phyloP scores from a whole-genome alignment of 92 coral and sea anemone genomes.

The Palythoa caribaeorum region DNA sequence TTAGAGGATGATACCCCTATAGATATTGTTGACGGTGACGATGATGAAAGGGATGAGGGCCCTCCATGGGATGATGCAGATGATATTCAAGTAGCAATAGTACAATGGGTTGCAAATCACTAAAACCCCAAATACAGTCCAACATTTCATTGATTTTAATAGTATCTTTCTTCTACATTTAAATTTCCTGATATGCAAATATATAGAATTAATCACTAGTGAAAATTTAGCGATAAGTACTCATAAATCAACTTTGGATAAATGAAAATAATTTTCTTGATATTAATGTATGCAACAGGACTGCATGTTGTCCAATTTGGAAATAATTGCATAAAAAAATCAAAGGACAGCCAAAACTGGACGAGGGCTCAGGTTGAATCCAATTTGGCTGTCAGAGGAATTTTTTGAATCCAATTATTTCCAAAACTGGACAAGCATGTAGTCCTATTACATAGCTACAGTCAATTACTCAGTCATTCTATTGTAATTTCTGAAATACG shows the following conservation, averaged over 20 bases:
- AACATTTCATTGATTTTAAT: conserved; percentile 37
- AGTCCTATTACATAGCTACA: not conserved
- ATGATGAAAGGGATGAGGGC: not conserved
- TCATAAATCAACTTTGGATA: not conserved
- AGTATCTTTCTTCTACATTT: not conserved
- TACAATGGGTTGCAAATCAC: conserved; percentile 53
- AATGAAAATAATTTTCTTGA: conserved; percentile 1
- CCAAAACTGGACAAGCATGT: not conserved
- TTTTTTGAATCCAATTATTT: too few species aligned
- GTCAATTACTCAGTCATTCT: conserved; percentile 4
- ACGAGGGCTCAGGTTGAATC: not conserved
- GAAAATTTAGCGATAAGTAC: not conserved
- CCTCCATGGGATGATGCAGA: conserved; percentile 35
- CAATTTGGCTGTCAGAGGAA: too few species aligned
- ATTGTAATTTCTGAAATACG: not conserved
- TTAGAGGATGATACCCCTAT: conserved; percentile 9
- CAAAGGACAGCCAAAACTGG: not conserved
- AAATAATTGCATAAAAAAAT: not conserved
- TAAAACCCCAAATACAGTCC: conserved; percentile 19
- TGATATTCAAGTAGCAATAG: conserved; percentile 58
- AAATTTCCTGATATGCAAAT: not conserved
- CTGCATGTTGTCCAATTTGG: too few species aligned
- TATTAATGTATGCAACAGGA: not conserved
- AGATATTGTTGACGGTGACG: not conserved
- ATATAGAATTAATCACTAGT: not conserved